Percentiles rank a stretch among this genome's conserved stretches.
phyloP scores from a whole-genome alignment of 2,113 vertebrate genomes.

The Echinops telfairi region DNA sequence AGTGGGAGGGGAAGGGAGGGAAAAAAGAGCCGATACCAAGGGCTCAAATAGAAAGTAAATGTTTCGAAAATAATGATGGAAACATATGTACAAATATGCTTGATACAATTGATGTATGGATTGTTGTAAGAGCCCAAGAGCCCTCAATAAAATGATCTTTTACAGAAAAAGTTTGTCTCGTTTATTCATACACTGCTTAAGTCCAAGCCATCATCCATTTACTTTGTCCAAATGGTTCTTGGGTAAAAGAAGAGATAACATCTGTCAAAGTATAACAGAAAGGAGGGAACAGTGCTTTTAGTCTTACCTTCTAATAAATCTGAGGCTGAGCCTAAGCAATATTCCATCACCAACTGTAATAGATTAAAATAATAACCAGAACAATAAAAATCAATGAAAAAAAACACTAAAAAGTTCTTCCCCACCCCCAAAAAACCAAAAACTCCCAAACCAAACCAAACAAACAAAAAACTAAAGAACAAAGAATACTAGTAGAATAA shows the following conservation, averaged over 20 bases:
- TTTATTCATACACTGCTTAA: not conserved
- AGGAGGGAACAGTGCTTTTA: not conserved
- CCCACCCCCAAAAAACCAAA: not conserved
- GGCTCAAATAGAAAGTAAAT: no score
- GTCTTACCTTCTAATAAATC: constrained; percentile 98
- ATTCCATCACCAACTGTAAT: constrained; percentile 99
- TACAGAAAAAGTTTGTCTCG: no score
- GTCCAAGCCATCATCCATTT: not conserved
- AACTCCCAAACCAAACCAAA: not conserved
- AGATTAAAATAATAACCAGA: constrained; percentile 72
- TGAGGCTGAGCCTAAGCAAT: constrained; percentile 98
- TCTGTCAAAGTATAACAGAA: not conserved
- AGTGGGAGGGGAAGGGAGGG: no score
- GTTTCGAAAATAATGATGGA: no score
- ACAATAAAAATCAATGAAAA: constrained; percentile 54
- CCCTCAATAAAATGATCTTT: no score
- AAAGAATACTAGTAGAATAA: constrained; percentile 35
- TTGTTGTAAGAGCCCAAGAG: no score
- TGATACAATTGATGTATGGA: no score
- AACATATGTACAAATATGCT: no score
- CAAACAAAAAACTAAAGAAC: constrained; percentile 2
- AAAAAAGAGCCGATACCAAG: no score
- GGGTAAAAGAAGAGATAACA: not conserved
- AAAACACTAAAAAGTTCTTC: not conserved
- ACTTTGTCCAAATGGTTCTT: not conserved